Base-by-base conservation (phyloP, 35 echinoderm and acorn worm species). In the Apostichopus californicus region DNA sequence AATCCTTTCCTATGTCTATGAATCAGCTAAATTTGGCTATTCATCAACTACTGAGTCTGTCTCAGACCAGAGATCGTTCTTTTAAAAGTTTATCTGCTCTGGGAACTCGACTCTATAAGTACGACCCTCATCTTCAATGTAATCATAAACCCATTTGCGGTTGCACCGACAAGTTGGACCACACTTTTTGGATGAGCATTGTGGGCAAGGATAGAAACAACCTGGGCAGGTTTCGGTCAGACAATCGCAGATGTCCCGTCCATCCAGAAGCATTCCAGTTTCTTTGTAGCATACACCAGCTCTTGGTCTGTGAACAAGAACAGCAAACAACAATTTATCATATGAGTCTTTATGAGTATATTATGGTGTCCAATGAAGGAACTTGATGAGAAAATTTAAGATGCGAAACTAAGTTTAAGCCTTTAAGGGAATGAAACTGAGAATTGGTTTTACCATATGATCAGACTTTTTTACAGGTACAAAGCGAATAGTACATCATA, bases 91-190 rank as follows among this genome's bases (percentile, higher is more conserved):
- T 7, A 57, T 54, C 77, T 72, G 26, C 73, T 91, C 89, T 5
- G 89, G 89, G 73, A 91, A 91, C 73, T 91, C 89, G 13, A 91
- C 53, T 13, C 59, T 77, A 66, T 91, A 91, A 25, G 71, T 91
- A 21, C 89, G 71, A 6, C 92, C 93, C 60, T 99, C 97, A 81
- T 95, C 92, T 77, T 99, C 97, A 4, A 99, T 86, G 46, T 95
- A 91, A 81, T 96, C 95, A 70, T 96, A 99, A 8, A 99, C 91
- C 97, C 97, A 99, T 79, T 93, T 93, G 17, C 97, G 89, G 8
- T 99, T 99, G 53, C 95, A 96, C 1, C 97, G 93, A 87, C 97
- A 99, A 14, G 93, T 93, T 18, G 90, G 60, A 18, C 97, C 97
- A 92, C 97, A 99, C 77, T 96, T 96, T 18, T 60, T 12, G 20